Conservation (phyloP, 2,888 invertebrate species). For the Petrophora chlorosata region DNA sequence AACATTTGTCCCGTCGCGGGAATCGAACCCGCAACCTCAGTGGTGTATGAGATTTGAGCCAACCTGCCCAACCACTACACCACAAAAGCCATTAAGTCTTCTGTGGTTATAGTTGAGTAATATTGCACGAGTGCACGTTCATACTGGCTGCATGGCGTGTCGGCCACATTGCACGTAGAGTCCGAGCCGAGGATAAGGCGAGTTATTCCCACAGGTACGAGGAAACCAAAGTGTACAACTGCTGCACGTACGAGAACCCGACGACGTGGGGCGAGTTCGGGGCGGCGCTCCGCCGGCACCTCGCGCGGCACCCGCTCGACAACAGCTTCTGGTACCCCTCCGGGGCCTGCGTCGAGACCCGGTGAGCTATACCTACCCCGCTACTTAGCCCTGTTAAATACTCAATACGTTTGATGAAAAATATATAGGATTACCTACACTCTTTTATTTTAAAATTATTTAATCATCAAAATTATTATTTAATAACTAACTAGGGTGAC, state of each 20-base stretch:
- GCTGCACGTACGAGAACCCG: constrained; percentile 89
- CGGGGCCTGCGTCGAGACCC: constrained; percentile 79
- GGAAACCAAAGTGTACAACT: constrained; percentile 87
- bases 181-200: neutral
- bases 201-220: constrained; percentile 42
- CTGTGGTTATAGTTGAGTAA: no score
- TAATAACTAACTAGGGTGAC: no score
- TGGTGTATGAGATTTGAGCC: no score
- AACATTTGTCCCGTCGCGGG: no score
- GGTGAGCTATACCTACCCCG: constrained; percentile 68
- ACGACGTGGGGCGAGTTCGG: constrained; percentile 88
- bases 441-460: no score
- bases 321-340: constrained; percentile 87
- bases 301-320: constrained; percentile 85
- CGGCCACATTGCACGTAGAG: no score
- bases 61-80: no score
- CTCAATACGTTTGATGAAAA: neutral
- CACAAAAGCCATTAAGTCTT: no score
- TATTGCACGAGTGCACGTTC: no score
- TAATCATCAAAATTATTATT: no score
- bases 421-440: neutral
- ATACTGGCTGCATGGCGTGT: no score
- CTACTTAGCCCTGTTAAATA: neutral
- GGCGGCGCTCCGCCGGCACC: constrained; percentile 68
- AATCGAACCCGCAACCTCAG: no score